Evolutionary conservation across 1,140 invertebrate genomes (phyloP), one percentile per base, ranked within the genome.

Genomic region (Lasaia peninsularis): DNA sequence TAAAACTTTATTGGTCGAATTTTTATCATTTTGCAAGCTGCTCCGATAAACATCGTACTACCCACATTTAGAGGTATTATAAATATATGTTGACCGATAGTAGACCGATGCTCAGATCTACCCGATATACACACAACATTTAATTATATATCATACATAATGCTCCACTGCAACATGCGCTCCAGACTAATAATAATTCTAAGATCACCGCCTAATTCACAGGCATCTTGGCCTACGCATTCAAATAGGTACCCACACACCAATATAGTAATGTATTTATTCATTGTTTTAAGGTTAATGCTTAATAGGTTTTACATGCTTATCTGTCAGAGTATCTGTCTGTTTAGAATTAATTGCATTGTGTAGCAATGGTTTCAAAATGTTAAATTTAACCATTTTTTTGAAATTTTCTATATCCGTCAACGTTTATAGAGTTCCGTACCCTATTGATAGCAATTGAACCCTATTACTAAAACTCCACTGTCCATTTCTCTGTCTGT

Each of bases 281-380:
- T 48, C 40, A 48, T 48, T 48, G 40, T 48, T 48, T n/a, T 48
- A 20, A 48, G 40, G 40, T 48, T 48, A 48, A 48, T 48, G 18
- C 40, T 48, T 48, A 48, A 48, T 48, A 48, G 40, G 40, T 48
- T 44, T 44, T 20, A 48, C 40, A 48, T 48, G 40, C 40, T 48
- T 48, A 48, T 48, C 40, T 21, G 40, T 21, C 40, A 48, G 40
- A 21, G 40, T 48, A 48, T 48, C 40, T 48, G 18, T 10, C 18
- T 44, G 37, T 48, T 48, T 11, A 18, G 10, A 48, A 21, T 48
- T 21, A 48, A 48, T 48, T 21, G 40, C 40, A 2, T 28, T 28
- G 18, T 44, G 18, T 18, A 28, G 24, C 14, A 16, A 40, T 40
- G 14, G 37, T 40, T 40, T 40, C 14, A 40, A 40, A 40, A 2